Evolutionary conservation across 2,113 vertebrate species (phyloP).

Genomic region (Limanda limanda): DNA sequence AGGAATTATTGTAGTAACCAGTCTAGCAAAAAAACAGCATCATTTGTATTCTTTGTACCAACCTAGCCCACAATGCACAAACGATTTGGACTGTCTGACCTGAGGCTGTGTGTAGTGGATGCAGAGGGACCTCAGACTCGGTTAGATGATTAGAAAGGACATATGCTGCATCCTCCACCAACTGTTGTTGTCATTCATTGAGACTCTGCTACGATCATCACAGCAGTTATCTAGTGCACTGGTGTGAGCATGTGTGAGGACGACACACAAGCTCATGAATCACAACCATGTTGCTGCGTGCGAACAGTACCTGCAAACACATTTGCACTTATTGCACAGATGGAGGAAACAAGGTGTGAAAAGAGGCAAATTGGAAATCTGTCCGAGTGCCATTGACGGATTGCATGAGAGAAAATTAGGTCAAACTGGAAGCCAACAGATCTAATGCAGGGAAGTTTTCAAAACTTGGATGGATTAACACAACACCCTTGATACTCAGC

Average conservation of each 20-base stretch:
- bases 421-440: neutral
- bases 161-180: no score
- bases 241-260: neutral
- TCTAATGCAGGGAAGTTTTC: neutral
- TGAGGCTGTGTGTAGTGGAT: no score
- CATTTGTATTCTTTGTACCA: no score
- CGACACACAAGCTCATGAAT: neutral
- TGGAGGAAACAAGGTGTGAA: no score
- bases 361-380: neutral
- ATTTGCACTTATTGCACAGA: neutral
- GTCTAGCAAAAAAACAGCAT: no score
- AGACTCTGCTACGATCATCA: neutral
- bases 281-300: neutral
- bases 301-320: neutral
- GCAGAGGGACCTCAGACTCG: no score
- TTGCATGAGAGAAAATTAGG: neutral
- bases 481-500: constrained; percentile 20
- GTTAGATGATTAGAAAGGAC: no score
- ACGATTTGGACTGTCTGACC: no score
- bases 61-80: no score
- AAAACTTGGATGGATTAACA: constrained; percentile 14
- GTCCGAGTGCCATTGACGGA: neutral
- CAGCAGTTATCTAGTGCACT: neutral
- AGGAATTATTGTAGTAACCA: no score
- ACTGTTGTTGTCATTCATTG: no score